Conservation (phyloP, 2,888 invertebrate species). For the Spisula subtruncata region DNA sequence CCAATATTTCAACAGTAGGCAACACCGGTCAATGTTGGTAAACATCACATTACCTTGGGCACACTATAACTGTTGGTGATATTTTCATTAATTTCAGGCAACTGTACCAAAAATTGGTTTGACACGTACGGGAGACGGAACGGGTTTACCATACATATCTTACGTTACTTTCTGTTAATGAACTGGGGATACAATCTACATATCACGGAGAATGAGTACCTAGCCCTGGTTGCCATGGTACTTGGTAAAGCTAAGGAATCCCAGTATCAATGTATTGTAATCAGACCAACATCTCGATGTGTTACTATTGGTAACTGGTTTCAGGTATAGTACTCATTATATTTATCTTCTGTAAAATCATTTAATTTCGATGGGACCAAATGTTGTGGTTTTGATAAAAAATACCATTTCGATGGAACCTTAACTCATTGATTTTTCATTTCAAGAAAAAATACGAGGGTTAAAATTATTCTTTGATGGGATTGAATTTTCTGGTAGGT, state of each 20-base stretch:
- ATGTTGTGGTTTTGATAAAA: too few relatives aligned
- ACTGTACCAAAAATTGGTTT: constrained; percentile 77
- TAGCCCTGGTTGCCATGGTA: constrained; percentile 80
- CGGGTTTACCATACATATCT: constrained; percentile 82
- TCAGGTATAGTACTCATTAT: constrained; percentile 75
- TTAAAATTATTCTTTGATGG: too few relatives aligned
- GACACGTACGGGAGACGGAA: constrained; percentile 83
- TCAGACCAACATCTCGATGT: constrained; percentile 82
- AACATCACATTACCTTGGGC: too few relatives aligned
- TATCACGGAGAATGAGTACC: constrained; percentile 81
- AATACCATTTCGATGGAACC: too few relatives aligned
- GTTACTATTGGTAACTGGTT: constrained; percentile 85
- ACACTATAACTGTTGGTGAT: neutral
- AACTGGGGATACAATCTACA: constrained; percentile 83
- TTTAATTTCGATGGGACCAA: too few relatives aligned
- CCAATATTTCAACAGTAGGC: too few relatives aligned
- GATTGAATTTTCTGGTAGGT: too few relatives aligned
- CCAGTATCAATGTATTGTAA: constrained; percentile 77
- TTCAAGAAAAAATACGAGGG: too few relatives aligned
- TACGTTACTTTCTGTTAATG: constrained; percentile 84
- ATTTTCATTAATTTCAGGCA: constrained; percentile 33
- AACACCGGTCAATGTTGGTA: too few relatives aligned
- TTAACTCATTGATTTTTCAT: too few relatives aligned
- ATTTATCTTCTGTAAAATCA: neutral
- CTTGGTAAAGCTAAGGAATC: constrained; percentile 72